Conservation (phyloP, 2,113 vertebrate species). For the Oceanites oceanicus region DNA sequence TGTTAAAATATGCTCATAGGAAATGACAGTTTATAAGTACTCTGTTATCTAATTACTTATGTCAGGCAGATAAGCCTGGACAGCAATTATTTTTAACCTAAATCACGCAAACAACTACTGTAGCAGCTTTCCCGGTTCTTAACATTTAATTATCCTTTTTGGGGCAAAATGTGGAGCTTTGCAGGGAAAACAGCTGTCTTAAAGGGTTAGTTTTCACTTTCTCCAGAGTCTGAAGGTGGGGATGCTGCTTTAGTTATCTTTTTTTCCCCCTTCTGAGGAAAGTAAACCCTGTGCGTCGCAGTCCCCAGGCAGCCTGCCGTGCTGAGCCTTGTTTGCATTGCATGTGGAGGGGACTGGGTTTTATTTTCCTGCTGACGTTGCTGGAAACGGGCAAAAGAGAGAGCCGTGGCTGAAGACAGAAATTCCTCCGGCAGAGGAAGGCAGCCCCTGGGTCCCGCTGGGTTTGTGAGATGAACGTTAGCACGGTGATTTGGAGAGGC, state of each 20-base stretch:
- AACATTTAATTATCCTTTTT: neutral
- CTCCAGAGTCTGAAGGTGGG: neutral
- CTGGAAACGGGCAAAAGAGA: neutral
- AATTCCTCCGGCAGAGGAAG: fast-evolving
- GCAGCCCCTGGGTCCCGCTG: neutral
- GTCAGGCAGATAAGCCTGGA: slow-evolving; percentile 42
- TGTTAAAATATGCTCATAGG: slow-evolving; percentile 54
- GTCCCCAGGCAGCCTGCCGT: neutral
- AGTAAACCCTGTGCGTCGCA: fast-evolving
- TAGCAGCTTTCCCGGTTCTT: neutral
- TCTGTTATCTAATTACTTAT: slow-evolving; percentile 54
- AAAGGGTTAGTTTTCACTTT: neutral
- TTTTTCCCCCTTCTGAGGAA: neutral
- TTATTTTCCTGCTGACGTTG: neutral
- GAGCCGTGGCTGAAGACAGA: neutral
- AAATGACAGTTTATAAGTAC: slow-evolving; percentile 43
- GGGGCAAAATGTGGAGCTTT: neutral
- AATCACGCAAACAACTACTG: neutral
- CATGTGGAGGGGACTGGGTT: neutral
- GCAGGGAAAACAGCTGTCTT: neutral
- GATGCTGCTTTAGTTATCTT: neutral
- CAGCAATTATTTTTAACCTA: slow-evolving; percentile 49
- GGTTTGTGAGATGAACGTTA: neutral
- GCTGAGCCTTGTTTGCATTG: neutral
- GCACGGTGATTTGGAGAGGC: neutral